These are phyloP conservation scores for Stegostoma tigrinum DNA, from an alignment of 2,113 vertebrate species.

Conservation along the genomic window DNA sequence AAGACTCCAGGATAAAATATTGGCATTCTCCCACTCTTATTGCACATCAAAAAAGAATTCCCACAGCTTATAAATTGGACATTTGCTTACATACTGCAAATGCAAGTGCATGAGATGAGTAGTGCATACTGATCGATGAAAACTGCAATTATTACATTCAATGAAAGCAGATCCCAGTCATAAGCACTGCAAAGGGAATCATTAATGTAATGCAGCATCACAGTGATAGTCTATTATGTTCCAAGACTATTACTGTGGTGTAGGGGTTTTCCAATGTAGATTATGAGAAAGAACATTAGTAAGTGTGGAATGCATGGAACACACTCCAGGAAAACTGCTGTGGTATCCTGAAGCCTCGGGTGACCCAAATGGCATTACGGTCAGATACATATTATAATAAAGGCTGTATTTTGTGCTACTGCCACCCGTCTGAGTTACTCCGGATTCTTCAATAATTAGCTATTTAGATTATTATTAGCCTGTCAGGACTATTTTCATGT, in stretches of 20 bases:
- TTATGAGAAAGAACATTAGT: background rate
- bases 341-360: background rate
- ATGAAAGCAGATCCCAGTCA: background rate
- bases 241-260: background rate
- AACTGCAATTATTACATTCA: background rate
- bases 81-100: background rate
- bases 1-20: background rate
- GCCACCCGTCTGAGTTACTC: background rate
- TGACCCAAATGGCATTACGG: background rate
- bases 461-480: slow-evolving; percentile 27
- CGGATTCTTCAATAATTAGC: background rate
- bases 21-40: background rate
- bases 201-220: background rate
- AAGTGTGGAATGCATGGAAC: background rate
- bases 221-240: background rate
- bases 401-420: background rate
- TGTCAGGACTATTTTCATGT: slow-evolving; percentile 26
- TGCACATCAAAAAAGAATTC: background rate
- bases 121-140: background rate
- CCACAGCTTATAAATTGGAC: background rate
- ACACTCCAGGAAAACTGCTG: background rate
- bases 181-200: background rate
- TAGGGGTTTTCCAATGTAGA: no score
- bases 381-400: background rate
- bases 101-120: background rate